These are phyloP conservation scores for Leistus spinibarbis DNA, from an alignment of 2,888 invertebrate genomes.

Conservation along the genomic window DNA sequence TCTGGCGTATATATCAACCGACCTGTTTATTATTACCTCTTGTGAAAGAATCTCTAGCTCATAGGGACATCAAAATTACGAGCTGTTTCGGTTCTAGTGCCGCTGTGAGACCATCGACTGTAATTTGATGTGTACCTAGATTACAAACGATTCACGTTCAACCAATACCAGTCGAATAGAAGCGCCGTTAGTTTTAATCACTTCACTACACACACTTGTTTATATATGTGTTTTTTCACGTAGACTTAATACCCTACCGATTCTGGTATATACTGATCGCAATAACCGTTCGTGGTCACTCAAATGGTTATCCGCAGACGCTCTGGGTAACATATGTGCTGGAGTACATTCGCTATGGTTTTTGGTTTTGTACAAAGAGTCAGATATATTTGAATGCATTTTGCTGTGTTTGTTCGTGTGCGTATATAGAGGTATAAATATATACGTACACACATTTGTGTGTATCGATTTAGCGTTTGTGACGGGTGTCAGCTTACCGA, in stretches of 20 bases:
- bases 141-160: slow-evolving; percentile 1
- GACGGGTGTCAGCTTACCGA: slow-evolving; percentile 27
- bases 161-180: background rate
- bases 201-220: background rate
- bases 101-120: background rate
- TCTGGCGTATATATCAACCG: background rate
- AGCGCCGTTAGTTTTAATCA: background rate
- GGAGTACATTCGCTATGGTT: background rate
- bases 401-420: background rate
- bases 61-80: background rate
- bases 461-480: slow-evolving; percentile 37
- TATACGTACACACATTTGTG: slow-evolving; percentile 1
- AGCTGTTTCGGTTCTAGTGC: background rate
- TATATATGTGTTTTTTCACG: background rate
- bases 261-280: background rate
- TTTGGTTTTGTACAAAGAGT: background rate
- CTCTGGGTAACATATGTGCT: slow-evolving; percentile 9
- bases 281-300: slow-evolving; percentile 27
- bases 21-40: background rate
- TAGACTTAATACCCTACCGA: background rate
- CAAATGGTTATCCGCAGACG: slow-evolving; percentile 28
- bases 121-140: slow-evolving; percentile 3
- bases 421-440: too few species aligned
- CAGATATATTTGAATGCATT: too few species aligned
- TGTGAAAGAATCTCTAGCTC: background rate